phyloP scores from a whole-genome alignment of 92 coral and sea anemone genomes.

The Diadumene lineata region DNA sequence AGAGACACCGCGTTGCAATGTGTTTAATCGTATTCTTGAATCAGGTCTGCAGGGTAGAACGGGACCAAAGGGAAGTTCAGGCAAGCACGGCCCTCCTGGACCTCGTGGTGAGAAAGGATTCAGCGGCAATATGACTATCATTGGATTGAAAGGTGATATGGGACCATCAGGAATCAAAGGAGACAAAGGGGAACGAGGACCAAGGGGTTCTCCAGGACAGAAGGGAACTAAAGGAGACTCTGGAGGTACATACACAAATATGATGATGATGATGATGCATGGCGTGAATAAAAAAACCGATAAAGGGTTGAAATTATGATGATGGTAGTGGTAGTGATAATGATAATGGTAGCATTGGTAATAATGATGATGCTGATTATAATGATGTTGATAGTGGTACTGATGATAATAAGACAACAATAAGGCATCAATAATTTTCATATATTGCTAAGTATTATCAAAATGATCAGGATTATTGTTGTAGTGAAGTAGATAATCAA shows the following conservation, averaged over 20 bases:
- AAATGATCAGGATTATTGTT: no score
- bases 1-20: no score
- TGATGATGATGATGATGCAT: background rate
- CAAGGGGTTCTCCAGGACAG: constrained; percentile 1
- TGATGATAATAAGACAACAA: background rate
- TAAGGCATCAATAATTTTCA: no score
- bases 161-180: constrained; percentile 10
- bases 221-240: constrained; percentile 19
- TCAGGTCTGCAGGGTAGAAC: background rate
- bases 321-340: background rate
- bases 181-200: constrained; percentile 15
- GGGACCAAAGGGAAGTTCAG: constrained; percentile 12
- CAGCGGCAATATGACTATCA: constrained; percentile 22
- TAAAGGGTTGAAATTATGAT: background rate
- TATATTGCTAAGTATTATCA: no score
- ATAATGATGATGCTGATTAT: background rate
- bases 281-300: background rate
- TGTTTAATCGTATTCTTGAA: background rate
- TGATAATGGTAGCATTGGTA: background rate
- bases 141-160: constrained; percentile 19
- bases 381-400: background rate
- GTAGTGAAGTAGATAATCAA: no score
- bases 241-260: background rate
- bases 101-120: constrained; percentile 21
- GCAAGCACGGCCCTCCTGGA: constrained; percentile 27